Percentiles rank a stretch among this genome's conserved stretches.
phyloP scores from a whole-genome alignment of 2,888 invertebrate species.

The Bursaphelenchus okinawaensis region DNA sequence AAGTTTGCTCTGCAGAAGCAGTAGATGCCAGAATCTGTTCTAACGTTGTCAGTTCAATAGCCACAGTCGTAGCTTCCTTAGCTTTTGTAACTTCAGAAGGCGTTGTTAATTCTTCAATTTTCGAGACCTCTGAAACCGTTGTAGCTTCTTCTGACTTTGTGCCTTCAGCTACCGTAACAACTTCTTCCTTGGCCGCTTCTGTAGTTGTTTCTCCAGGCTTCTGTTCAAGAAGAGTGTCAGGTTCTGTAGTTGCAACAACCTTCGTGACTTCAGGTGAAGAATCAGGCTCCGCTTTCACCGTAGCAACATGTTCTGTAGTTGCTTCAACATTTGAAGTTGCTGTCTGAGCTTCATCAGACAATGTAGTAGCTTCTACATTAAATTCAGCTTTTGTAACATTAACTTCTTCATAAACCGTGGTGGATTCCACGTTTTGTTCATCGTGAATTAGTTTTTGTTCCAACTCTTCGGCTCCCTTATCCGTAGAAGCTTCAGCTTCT shows the following conservation, averaged over 20 bases:
- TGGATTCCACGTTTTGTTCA: conserved; percentile 11
- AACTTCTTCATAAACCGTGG: not conserved
- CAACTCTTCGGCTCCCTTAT: conserved; percentile 12
- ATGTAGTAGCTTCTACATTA: conserved; percentile 7
- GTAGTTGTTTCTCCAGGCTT: no score
- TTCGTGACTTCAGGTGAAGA: no score
- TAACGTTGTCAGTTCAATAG: not conserved
- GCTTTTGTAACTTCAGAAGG: not conserved
- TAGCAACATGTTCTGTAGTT: not conserved
- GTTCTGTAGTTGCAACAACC: no score
- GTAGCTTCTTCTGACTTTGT: no score
- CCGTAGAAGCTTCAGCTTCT: conserved; percentile 3
- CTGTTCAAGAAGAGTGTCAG: no score
- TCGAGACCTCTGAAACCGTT: no score
- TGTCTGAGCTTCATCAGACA: not conserved
- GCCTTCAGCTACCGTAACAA: no score
- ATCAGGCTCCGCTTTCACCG: no score
- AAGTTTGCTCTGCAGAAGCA: no score
- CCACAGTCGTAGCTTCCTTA: not conserved
- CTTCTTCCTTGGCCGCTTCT: no score
- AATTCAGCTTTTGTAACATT: conserved; percentile 1
- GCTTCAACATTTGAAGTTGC: not conserved
- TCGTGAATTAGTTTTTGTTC: conserved; percentile 16
- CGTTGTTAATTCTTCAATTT: conserved; percentile 7
- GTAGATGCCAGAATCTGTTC: no score